Conservation (phyloP, 2,113 vertebrate species). For the Tyto alba region DNA sequence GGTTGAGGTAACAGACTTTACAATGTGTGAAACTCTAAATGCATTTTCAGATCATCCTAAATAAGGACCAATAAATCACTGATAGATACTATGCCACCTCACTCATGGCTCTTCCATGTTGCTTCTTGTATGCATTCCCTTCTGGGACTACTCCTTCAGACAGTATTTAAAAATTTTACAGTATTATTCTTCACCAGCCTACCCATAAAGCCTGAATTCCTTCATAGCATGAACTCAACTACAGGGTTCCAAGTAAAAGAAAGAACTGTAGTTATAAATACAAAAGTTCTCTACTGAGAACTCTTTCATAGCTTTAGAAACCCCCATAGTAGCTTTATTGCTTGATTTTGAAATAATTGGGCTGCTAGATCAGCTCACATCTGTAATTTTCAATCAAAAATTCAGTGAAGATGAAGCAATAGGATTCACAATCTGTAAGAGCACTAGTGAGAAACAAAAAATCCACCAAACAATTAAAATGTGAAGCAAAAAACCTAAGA, state of each 20-base stretch:
- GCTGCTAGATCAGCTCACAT: background rate
- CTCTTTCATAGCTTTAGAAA: background rate
- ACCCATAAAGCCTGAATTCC: background rate
- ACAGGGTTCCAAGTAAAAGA: background rate
- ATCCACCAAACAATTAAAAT: background rate
- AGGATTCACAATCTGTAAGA: background rate
- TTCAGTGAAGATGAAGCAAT: background rate
- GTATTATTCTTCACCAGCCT: background rate
- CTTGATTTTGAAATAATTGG: background rate
- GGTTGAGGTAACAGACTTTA: background rate
- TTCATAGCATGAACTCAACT: background rate
- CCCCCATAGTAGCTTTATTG: background rate
- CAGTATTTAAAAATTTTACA: background rate
- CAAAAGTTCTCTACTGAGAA: background rate
- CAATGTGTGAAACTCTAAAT: background rate
- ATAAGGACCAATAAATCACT: background rate
- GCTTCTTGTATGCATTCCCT: background rate
- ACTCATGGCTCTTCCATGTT: background rate
- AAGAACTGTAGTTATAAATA: background rate
- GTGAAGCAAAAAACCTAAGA: background rate
- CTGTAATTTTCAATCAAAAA: background rate
- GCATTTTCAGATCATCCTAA: background rate
- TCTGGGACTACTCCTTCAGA: background rate
- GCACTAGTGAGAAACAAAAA: accelerated
- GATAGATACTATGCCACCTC: background rate